Base-by-base conservation (phyloP, 2,888 invertebrate genomes). In the Sinhomidia bicolor region DNA sequence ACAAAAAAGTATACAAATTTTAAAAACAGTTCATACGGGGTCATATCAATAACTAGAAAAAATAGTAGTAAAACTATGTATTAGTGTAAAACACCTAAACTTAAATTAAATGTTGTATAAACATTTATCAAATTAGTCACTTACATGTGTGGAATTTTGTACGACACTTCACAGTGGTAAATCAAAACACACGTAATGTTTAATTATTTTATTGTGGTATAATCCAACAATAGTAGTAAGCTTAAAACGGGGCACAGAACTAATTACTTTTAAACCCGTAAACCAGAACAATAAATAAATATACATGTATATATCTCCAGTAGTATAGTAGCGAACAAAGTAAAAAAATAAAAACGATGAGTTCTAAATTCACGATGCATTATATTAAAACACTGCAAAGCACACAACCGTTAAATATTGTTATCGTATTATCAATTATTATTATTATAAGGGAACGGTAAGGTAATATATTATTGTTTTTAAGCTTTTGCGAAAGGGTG, bases 401-500 rank as follows among this genome's bases (percentile, higher is more conserved):
- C 84, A 79, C 85, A 85, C 85, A 85, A 85, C 85, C 85, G 47
- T 76, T 76, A 51, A 26, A 32, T 76, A 76, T 76, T 47, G 26
- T 76, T 29, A 76, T 51, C 51, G 54, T n/a, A n/a, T 36, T 36
- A 36, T 36, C 36, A 7, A n/a, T n/a, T 36, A 36, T 36, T 51
- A 32, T 76, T 76, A 76, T 29, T 76, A 23, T 44, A 51, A 54
- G 51, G 41, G 79, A 23, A 79, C 54, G 54, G 78, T 78, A 57
- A 57, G 51, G 76, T 51, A 26, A 57, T 14, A 54, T 44, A 29
- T 26, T 17, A 29, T 47, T n/a, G 51, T 54, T 44, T 65, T 90
- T 80, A 90, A 26, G 90, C 83, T 86, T 90, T 90, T 44, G 90
- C 89, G 88, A 90, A 90, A 65, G 90, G 90, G 62, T 90, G 90